Conservation (phyloP, 2,113 vertebrate genomes). For the Aleadryas rufinucha region DNA sequence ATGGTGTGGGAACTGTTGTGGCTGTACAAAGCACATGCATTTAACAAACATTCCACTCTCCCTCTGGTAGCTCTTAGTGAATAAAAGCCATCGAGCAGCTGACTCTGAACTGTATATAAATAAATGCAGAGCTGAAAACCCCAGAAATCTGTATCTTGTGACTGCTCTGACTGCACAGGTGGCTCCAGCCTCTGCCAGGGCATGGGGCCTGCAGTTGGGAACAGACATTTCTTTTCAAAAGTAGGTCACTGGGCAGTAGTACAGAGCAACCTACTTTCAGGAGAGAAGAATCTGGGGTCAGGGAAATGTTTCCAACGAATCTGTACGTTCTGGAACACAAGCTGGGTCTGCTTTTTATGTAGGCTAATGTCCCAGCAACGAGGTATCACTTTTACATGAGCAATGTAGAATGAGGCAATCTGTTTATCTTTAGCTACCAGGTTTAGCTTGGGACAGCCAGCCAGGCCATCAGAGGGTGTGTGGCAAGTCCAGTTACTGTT, state of each 20-base stretch:
- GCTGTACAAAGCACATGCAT: background rate
- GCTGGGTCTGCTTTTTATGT: background rate
- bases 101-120: conserved; percentile 10
- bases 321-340: conserved; percentile 21
- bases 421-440: conserved; percentile 21
- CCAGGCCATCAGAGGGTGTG: background rate
- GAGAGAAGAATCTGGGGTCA: background rate
- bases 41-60: background rate
- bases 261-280: conserved; percentile 33
- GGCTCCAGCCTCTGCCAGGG: conserved; percentile 33
- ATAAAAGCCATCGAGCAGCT: background rate
- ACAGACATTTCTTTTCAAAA: conserved; percentile 31
- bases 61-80: background rate
- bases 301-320: background rate
- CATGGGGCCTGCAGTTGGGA: background rate
- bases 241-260: conserved; percentile 43
- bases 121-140: background rate
- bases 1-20: background rate
- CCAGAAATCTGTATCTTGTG: conserved; percentile 7
- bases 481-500: background rate
- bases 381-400: background rate
- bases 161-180: background rate
- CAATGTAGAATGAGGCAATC: background rate
- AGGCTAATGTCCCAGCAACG: background rate
- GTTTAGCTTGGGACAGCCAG: background rate